These are phyloP conservation scores for Eira barbara DNA, from an alignment of 2,113 vertebrate species.

Conservation along the genomic window DNA sequence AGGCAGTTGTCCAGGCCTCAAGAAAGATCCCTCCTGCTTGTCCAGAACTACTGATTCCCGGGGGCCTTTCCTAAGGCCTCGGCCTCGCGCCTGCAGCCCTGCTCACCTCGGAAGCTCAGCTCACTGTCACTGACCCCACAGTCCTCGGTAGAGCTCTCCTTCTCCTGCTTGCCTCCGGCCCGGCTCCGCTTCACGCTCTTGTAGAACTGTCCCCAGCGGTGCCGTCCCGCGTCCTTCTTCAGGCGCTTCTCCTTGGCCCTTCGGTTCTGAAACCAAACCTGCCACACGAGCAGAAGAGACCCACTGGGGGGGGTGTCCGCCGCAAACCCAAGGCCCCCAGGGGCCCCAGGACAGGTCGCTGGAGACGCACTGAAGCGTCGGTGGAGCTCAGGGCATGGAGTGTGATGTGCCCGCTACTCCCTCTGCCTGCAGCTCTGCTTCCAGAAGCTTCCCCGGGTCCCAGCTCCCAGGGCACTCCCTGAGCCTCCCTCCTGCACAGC, in stretches of 20 bases:
- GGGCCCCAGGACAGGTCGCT: not conserved
- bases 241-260: conserved; percentile 97
- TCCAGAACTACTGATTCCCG: not conserved
- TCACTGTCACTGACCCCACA: conserved; percentile 98
- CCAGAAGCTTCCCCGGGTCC: not conserved
- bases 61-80: not conserved
- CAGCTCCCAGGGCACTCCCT: not conserved
- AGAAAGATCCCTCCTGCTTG: not conserved
- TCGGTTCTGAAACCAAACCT: conserved; percentile 99
- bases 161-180: conserved; percentile 91
- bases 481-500: not conserved
- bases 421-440: not conserved
- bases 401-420: accelerated
- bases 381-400: not conserved
- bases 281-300: not conserved
- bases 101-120: conserved; percentile 96
- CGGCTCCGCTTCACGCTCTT: conserved; percentile 95
- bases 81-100: not conserved
- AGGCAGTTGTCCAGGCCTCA: not conserved
- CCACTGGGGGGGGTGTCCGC: not conserved
- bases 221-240: conserved; percentile 97
- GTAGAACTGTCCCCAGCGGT: conserved; percentile 99
- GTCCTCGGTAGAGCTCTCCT: conserved; percentile 96
- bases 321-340: accelerated
- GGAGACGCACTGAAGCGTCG: not conserved